A percentile compares a stretch with the other conserved stretches of the same genome.
Evolutionary conservation across 2,113 vertebrate species (phyloP).

Genomic region (Panthera uncia): DNA sequence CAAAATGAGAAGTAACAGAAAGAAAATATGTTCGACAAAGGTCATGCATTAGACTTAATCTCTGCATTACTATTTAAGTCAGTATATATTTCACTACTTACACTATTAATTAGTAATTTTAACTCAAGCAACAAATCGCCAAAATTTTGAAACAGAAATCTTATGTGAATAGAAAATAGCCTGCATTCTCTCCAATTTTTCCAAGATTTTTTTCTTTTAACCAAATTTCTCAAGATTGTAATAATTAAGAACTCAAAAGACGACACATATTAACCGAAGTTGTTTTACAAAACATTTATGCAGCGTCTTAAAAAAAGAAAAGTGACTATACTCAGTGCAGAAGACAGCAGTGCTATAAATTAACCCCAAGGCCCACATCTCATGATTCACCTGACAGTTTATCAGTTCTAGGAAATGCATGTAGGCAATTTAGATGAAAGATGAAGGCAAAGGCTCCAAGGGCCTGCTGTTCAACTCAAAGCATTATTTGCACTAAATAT

Average conservation of each 20-base stretch:
- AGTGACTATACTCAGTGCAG: slow-evolving; percentile 59
- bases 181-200: not conserved
- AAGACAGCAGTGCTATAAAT: slow-evolving; percentile 74
- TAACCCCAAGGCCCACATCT: slow-evolving; percentile 67
- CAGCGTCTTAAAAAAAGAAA: slow-evolving; percentile 23
- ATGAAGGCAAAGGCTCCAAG: slow-evolving; percentile 73
- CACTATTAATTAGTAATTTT: slow-evolving; percentile 11
- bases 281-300: slow-evolving; percentile 48
- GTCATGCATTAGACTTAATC: not conserved
- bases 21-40: slow-evolving; percentile 15
- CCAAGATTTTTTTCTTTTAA: not conserved
- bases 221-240: not conserved
- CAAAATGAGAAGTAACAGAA: slow-evolving; percentile 34
- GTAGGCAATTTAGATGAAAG: slow-evolving; percentile 79
- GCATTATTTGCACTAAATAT: slow-evolving; percentile 64
- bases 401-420: slow-evolving; percentile 79
- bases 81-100: not conserved
- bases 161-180: not conserved
- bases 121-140: not conserved
- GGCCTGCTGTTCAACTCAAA: slow-evolving; percentile 45
- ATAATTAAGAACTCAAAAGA: slow-evolving; percentile 43
- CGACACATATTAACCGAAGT: slow-evolving; percentile 2
- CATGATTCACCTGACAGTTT: slow-evolving; percentile 78
- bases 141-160: not conserved
- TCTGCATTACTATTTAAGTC: not conserved